These are phyloP conservation scores for Enteromius mattozi DNA, from an alignment of 2,797 vertebrate genomes.

Conservation along the genomic window DNA sequence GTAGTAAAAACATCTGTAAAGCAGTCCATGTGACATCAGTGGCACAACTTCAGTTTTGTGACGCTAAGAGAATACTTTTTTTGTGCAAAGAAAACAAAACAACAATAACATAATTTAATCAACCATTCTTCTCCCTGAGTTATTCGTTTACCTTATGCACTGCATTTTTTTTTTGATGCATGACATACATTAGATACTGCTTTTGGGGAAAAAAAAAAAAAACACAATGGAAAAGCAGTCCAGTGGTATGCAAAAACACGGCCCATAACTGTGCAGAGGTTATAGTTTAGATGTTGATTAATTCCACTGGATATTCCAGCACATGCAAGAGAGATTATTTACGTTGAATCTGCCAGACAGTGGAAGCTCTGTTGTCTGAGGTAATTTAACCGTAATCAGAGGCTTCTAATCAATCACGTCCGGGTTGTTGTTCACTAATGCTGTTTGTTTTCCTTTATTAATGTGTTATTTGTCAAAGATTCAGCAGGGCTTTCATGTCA, in stretches of 20 bases:
- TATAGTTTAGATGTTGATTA: conserved; percentile 35
- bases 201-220: background rate
- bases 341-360: conserved; percentile 80
- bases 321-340: conserved; percentile 73
- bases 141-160: background rate
- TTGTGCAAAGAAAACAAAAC: background rate
- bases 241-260: background rate
- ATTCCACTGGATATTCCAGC: conserved; percentile 27
- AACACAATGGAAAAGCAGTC: background rate
- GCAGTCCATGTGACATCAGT: too few relatives aligned
- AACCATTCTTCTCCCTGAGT: too few relatives aligned
- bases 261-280: background rate
- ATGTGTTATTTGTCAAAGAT: conserved; percentile 76
- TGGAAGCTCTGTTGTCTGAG: conserved; percentile 73
- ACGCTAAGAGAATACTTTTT: too few relatives aligned
- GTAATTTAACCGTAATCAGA: conserved; percentile 82
- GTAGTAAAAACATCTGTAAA: too few relatives aligned
- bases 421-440: conserved; percentile 45
- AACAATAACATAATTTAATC: too few relatives aligned
- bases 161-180: background rate
- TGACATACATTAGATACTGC: background rate
- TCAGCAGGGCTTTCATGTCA: conserved; percentile 55
- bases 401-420: conserved; percentile 77
- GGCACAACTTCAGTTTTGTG: too few relatives aligned
- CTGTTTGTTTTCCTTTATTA: conserved; percentile 72